Percentiles rank a stretch among this genome's conserved stretches.
phyloP scores from a whole-genome alignment of 2,888 invertebrate genomes.

The Drosophila pegasa region DNA sequence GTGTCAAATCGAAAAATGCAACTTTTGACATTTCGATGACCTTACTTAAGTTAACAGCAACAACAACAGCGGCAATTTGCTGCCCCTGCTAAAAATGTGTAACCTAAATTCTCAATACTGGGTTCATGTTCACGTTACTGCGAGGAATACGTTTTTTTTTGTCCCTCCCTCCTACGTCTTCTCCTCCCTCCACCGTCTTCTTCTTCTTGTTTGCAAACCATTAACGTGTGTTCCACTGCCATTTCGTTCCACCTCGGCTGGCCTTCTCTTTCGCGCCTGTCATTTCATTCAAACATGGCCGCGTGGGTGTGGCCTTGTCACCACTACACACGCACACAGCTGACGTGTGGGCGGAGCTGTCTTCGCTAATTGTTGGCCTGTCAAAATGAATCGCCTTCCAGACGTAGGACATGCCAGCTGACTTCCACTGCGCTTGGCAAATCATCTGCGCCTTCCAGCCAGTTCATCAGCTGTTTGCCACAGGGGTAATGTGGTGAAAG shows the following conservation, averaged over 20 bases:
- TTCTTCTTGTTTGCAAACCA: conserved; percentile 30
- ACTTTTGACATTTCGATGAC: conserved; percentile 85
- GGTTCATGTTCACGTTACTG: conserved; percentile 57
- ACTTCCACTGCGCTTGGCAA: conserved; percentile 26
- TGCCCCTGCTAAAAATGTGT: conserved; percentile 62
- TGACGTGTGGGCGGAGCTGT: conserved; percentile 72
- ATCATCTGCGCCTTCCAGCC: conserved; percentile 63
- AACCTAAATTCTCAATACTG: conserved; percentile 74
- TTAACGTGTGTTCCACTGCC: conserved; percentile 63
- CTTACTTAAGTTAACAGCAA: conserved; percentile 76
- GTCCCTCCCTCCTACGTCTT: too few relatives aligned
- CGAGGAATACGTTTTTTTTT: conserved; percentile 14
- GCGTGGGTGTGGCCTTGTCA: conserved; percentile 84
- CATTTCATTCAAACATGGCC: conserved; percentile 83
- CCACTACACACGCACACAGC: conserved; percentile 24
- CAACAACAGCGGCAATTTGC: conserved; percentile 31
- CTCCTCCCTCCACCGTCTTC: too few relatives aligned
- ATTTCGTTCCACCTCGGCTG: conserved; percentile 34
- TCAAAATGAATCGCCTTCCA: conserved; percentile 66
- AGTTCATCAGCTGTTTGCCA: conserved; percentile 69
- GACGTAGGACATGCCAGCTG: conserved; percentile 32
- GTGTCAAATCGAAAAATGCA: conserved; percentile 75
- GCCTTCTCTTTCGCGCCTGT: conserved; percentile 36
- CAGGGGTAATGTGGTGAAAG: conserved; percentile 67
- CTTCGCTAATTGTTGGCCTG: conserved; percentile 45